Evolutionary conservation across 2,113 vertebrate species (phyloP).

Genomic region (Thalassarche chlororhynchos): DNA sequence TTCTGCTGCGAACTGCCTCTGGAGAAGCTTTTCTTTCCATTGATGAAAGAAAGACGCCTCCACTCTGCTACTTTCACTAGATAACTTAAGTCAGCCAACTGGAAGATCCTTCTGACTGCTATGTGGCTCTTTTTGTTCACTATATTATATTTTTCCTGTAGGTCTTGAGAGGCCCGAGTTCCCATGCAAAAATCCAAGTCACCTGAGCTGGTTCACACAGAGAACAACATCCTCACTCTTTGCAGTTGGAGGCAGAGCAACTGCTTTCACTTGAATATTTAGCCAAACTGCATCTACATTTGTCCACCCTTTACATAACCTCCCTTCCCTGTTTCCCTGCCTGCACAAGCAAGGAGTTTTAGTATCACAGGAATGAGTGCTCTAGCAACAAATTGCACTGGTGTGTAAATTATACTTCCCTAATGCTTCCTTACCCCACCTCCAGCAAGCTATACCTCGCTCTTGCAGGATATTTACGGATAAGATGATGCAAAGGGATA

Average conservation of each 20-base stretch:
- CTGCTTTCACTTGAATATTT: background rate
- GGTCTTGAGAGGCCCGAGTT: background rate
- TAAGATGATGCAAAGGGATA: background rate
- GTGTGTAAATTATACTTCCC: background rate
- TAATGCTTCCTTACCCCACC: background rate
- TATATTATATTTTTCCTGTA: background rate
- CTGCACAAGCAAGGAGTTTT: background rate
- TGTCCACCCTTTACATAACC: background rate
- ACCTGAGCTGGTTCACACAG: background rate
- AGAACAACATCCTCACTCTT: background rate
- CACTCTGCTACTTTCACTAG: background rate
- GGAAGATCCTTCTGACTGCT: background rate
- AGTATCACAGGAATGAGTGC: background rate
- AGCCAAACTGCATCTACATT: background rate
- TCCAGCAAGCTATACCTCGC: background rate
- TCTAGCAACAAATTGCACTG: background rate
- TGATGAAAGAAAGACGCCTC: background rate
- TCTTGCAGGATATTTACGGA: background rate
- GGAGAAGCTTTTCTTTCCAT: background rate
- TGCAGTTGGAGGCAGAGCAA: background rate
- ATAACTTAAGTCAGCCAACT: background rate
- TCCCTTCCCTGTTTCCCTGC: background rate
- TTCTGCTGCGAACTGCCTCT: background rate
- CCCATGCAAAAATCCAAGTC: background rate
- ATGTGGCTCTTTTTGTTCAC: background rate